These are phyloP conservation scores for Watsonalla binaria DNA, from an alignment of 2,888 invertebrate species.

Conservation along the genomic window DNA sequence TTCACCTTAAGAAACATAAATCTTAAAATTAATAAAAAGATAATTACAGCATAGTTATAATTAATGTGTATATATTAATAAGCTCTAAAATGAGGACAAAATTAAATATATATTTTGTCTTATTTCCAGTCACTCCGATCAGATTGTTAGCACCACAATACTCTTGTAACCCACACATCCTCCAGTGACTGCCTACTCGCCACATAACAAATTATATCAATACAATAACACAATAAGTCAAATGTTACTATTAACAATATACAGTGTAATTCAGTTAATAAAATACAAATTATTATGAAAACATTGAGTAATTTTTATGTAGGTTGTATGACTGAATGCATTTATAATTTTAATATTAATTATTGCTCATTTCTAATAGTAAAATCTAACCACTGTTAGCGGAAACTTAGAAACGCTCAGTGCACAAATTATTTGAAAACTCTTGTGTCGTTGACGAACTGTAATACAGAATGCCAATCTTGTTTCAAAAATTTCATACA, in stretches of 20 bases:
- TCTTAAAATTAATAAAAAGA: slow-evolving; percentile 70
- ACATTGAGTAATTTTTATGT: slow-evolving; percentile 10
- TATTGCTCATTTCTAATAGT: neutral
- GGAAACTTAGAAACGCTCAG: no score
- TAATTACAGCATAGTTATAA: slow-evolving; percentile 73
- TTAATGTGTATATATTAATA: slow-evolving; percentile 72
- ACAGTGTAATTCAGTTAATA: slow-evolving; percentile 28
- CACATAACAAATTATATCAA: slow-evolving; percentile 22
- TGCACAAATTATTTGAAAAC: no score
- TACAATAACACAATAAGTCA: slow-evolving; percentile 20
- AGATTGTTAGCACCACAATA: slow-evolving; percentile 71
- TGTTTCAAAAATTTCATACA: no score
- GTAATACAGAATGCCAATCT: no score
- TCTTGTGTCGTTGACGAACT: no score
- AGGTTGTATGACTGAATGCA: no score
- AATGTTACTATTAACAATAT: slow-evolving; percentile 21
- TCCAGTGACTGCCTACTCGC: slow-evolving; percentile 49
- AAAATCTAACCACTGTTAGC: neutral
- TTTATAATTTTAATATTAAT: neutral
- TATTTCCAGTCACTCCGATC: slow-evolving; percentile 60
- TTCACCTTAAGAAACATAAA: slow-evolving; percentile 42
- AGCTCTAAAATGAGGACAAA: slow-evolving; percentile 76
- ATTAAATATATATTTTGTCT: slow-evolving; percentile 67
- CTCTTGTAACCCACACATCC: slow-evolving; percentile 44
- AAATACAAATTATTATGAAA: slow-evolving; percentile 28